These are phyloP conservation scores for Chaetodon trifascialis DNA, from an alignment of 2,113 vertebrate species.

Conservation along the genomic window DNA sequence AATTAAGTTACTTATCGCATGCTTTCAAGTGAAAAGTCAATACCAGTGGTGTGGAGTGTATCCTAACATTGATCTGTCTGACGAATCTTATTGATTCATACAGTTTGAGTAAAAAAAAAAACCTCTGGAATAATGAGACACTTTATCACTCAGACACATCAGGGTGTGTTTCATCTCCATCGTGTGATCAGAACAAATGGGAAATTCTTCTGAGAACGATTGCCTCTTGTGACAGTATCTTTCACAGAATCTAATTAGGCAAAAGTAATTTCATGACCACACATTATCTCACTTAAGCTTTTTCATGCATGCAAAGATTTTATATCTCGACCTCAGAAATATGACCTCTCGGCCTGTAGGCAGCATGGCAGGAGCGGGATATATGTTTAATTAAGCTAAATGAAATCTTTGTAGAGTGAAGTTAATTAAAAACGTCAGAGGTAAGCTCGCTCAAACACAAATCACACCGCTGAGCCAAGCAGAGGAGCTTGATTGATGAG, in stretches of 20 bases:
- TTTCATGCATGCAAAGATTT: conserved; percentile 22
- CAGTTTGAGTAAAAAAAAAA: conserved; percentile 5
- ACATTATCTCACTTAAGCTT: conserved; percentile 13
- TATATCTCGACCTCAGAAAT: conserved; percentile 9
- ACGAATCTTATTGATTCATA: conserved; percentile 1
- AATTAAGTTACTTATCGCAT: neutral
- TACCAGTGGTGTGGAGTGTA: neutral
- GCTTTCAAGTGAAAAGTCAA: neutral
- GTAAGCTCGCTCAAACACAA: neutral
- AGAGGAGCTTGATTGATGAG: conserved; percentile 6
- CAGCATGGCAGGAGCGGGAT: neutral
- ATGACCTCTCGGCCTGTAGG: neutral
- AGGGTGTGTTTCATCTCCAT: conserved; percentile 24
- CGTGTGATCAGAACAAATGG: conserved; percentile 6
- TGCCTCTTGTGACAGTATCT: conserved; percentile 26
- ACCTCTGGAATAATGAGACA: conserved; percentile 15
- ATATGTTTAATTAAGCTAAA: neutral
- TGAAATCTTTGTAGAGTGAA: neutral
- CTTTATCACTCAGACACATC: neutral
- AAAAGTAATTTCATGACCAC: conserved; percentile 42
- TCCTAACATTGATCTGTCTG: neutral
- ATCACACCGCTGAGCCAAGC: neutral
- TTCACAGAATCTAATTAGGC: conserved; percentile 35
- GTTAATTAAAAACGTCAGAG: neutral
- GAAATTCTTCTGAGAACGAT: conserved; percentile 1